Conservation (phyloP, 1,140 invertebrate species). For the Lerema accius region DNA sequence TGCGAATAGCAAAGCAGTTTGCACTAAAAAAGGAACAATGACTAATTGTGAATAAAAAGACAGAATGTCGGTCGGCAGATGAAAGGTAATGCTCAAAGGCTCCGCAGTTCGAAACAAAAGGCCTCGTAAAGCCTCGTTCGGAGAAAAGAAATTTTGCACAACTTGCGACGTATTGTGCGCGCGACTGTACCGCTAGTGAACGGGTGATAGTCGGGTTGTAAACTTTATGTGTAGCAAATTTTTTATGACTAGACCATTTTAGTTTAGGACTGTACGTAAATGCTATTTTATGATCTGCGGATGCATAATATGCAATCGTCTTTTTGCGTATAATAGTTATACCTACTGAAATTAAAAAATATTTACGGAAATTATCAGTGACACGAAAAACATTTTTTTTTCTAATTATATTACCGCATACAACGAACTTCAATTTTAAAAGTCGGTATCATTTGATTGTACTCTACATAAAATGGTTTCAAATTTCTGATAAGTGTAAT, state of each 20-base stretch:
- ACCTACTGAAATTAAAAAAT: too few species aligned
- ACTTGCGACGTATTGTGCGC: conserved; percentile 45
- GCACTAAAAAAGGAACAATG: conserved; percentile 50
- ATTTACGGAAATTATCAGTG: too few species aligned
- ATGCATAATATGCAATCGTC: too few species aligned
- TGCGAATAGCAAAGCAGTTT: conserved; percentile 41
- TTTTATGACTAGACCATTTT: conserved; percentile 25
- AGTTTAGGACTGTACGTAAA: background rate
- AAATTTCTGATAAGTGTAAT: too few species aligned
- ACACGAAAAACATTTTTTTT: too few species aligned
- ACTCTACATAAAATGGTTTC: too few species aligned
- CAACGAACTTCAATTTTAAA: too few species aligned
- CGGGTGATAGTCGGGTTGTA: conserved; percentile 27
- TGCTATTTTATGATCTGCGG: background rate
- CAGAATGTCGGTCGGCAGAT: conserved; percentile 37
- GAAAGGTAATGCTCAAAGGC: conserved; percentile 40
- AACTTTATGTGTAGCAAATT: conserved; percentile 34
- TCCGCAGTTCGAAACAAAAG: conserved; percentile 57
- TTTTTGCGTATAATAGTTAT: too few species aligned
- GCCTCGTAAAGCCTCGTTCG: conserved; percentile 63
- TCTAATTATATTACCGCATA: too few species aligned
- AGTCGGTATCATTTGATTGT: too few species aligned
- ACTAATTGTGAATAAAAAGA: conserved; percentile 54
- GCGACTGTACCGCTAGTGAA: conserved; percentile 26
- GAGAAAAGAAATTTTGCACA: conserved; percentile 77